Evolutionary conservation across 1,140 invertebrate species (phyloP), one percentile per base, ranked within the genome.

Genomic region (Trichomalopsis sarcophagae): DNA sequence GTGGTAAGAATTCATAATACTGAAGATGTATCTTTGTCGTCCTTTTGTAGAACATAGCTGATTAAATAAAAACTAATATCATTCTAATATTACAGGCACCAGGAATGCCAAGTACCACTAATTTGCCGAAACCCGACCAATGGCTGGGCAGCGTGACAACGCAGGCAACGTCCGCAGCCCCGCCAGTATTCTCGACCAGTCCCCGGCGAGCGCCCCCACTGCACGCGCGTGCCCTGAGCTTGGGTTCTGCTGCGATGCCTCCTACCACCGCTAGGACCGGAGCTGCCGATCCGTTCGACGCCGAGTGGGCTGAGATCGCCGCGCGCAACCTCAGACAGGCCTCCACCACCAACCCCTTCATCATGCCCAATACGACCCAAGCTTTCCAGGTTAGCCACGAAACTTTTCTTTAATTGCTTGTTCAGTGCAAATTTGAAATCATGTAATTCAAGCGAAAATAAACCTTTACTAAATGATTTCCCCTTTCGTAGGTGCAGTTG

Each of bases 251-350:
- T 10, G 91, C 90, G 13, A 91, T 93, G 86, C 90, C 88, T n/a
- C 86, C 87, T 50, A 87, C 89, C 81, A 73, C 89, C 85, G 86
- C 91, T 87, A 77, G 90, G 89, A 55, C 89, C 84, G 91, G 92
- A 17, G 86, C 91, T 0, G 89, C 92, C 10, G 97, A 98, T 93
- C 97, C 97, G 0, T 98, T 98, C 89, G 97, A 98, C 91, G 97
- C 97, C 9, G 97, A 97, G 89, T 98, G 97, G 97, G 97, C 96
- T 2, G 96, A 96, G 33, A 92, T 93, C 9, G 92, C 93, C 0
- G 91, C 93, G 6, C 91, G 92, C 84, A 93, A 92, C 92, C 90
- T 93, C 86, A 92, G 92, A 82, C 93, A 91, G 88, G 90, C 92
- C 81, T 92, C 93, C 23, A 90, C 94, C 73, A 93, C 93, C 7